A percentile compares a stretch with the other conserved stretches of the same genome.
These are phyloP conservation scores for Venusia cambrica DNA, from an alignment of 2,888 invertebrate genomes.

Conservation along the genomic window DNA sequence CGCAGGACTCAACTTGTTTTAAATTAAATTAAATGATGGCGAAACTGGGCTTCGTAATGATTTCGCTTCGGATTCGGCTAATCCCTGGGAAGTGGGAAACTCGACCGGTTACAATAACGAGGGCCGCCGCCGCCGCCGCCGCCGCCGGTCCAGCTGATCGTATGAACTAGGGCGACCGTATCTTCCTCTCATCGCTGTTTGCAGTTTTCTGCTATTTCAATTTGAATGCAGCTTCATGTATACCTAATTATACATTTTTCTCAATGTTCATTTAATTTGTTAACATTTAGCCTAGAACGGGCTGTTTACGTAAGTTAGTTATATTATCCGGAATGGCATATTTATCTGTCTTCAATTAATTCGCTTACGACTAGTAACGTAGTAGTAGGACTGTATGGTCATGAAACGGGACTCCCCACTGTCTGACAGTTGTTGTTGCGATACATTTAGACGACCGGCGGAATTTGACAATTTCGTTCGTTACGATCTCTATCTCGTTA, in stretches of 20 bases:
- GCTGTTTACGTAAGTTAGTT: too few relatives aligned
- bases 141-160: constrained; percentile 8
- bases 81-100: constrained; percentile 18
- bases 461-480: constrained; percentile 13
- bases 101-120: constrained; percentile 19
- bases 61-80: constrained; percentile 32
- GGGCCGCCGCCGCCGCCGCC: not conserved
- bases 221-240: constrained; percentile 12
- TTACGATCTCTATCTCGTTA: constrained; percentile 15
- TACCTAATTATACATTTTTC: too few relatives aligned
- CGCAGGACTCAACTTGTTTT: too few relatives aligned
- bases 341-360: too few relatives aligned
- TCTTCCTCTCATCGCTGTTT: constrained; percentile 10
- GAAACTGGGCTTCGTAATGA: constrained; percentile 31
- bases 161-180: constrained; percentile 11
- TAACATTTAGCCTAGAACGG: constrained; percentile 7
- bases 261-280: constrained; percentile 6
- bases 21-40: constrained; percentile 28
- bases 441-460: constrained; percentile 11
- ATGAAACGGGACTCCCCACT: constrained; percentile 13
- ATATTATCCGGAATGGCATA: too few relatives aligned
- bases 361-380: too few relatives aligned
- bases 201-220: constrained; percentile 14
- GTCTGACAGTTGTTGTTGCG: constrained; percentile 11
- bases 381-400: too few relatives aligned